A percentile compares a stretch with the other conserved stretches of the same genome.
These are phyloP conservation scores for Tiaroga cobitis DNA, from an alignment of 2,797 vertebrate genomes.

Conservation along the genomic window DNA sequence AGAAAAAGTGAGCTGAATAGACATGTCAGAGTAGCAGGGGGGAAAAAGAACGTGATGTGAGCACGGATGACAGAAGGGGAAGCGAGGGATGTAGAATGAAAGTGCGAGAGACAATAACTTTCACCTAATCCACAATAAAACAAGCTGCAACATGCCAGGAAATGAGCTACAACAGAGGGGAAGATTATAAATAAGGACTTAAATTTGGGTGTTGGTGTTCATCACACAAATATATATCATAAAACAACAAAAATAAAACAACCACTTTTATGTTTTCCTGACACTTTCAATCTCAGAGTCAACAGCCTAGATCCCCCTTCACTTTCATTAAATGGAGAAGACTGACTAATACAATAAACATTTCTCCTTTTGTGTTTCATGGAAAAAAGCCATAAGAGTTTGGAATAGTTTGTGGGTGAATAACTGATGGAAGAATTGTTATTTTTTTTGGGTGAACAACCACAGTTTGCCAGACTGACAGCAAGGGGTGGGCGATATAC, in stretches of 20 bases:
- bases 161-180: neutral
- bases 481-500: too few relatives aligned
- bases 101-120: constrained; percentile 25
- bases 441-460: neutral
- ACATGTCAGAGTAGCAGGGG: constrained; percentile 38
- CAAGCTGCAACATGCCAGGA: constrained; percentile 39
- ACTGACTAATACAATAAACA: neutral
- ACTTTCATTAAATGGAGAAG: neutral
- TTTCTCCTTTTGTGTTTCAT: neutral
- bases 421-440: neutral
- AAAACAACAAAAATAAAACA: neutral
- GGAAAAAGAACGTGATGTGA: constrained; percentile 14
- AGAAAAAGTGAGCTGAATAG: constrained; percentile 31
- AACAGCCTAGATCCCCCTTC: neutral
- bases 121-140: constrained; percentile 25
- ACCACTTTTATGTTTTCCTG: neutral
- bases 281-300: neutral
- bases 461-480: neutral
- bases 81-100: neutral
- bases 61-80: neutral
- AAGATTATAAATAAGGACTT: too few relatives aligned
- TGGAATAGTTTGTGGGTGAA: neutral
- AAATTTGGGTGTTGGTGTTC: neutral
- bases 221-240: neutral
- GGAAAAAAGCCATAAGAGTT: neutral